Evolutionary conservation across 2,797 vertebrate species (phyloP).

Genomic region (Schizopygopsis malacanthus): DNA sequence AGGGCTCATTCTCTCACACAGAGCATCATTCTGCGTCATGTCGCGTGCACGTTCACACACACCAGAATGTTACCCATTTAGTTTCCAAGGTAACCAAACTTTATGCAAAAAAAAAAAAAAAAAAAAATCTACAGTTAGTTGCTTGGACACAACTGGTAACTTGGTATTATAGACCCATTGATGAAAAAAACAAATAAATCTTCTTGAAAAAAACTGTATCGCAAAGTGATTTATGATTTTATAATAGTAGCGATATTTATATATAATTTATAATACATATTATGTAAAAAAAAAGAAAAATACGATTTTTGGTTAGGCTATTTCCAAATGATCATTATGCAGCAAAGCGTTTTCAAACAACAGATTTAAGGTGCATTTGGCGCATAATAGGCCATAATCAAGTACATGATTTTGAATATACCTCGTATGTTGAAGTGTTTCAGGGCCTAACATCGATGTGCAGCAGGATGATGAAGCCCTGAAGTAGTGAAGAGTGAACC

Average conservation of each 20-base stretch:
- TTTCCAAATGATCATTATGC: not conserved
- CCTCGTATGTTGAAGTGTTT: not conserved
- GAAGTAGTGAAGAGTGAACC: not conserved
- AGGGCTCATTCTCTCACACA: not conserved
- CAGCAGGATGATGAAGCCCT: not conserved
- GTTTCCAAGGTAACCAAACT: not conserved
- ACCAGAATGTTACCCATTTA: too few relatives aligned
- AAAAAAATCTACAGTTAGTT: not conserved
- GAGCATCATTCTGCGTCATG: slow-evolving; percentile 1
- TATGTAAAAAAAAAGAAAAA: too few relatives aligned
- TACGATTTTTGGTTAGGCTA: not conserved
- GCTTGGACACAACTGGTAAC: not conserved
- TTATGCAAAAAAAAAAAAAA: not conserved
- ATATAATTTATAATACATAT: too few relatives aligned
- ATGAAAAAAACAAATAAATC: too few relatives aligned
- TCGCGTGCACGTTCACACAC: not conserved
- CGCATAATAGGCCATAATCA: not conserved
- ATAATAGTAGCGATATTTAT: not conserved
- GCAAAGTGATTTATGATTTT: not conserved
- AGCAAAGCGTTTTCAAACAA: not conserved
- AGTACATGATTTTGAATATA: not conserved
- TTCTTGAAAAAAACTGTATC: not conserved
- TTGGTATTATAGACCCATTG: not conserved
- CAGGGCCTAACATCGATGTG: slow-evolving; percentile 1
- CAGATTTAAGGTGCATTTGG: not conserved